These are phyloP conservation scores for Sipha flava DNA, from an alignment of 1,140 invertebrate genomes.

Conservation along the genomic window DNA sequence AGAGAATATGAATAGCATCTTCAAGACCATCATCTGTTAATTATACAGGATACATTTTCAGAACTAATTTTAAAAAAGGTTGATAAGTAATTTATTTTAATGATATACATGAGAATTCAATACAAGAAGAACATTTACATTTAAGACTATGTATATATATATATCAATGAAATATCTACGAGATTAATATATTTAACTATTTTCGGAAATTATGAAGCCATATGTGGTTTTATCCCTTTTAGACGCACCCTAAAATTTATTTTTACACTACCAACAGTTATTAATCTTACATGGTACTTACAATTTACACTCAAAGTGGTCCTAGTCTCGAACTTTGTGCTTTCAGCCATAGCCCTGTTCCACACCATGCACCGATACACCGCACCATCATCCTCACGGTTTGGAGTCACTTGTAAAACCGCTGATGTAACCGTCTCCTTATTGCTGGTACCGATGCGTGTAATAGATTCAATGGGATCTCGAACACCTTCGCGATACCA, in stretches of 20 bases:
- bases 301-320: constrained; percentile 79
- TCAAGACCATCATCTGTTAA: no score
- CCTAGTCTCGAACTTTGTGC: constrained; percentile 64
- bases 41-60: no score
- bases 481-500: constrained; percentile 54
- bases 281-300: constrained; percentile 52
- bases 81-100: no score
- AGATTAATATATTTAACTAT: neutral
- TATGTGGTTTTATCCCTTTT: neutral
- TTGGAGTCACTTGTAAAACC: constrained; percentile 63
- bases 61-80: no score
- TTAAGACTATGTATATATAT: no score
- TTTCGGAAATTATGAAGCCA: neutral
- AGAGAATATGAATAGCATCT: no score
- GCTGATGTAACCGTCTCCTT: constrained; percentile 62
- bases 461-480: constrained; percentile 56
- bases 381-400: constrained; percentile 72
- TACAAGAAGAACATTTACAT: no score
- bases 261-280: neutral
- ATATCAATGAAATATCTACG: no score
- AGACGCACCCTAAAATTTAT: neutral
- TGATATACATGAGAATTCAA: no score
- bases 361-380: constrained; percentile 74
- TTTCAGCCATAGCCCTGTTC: constrained; percentile 75
- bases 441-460: constrained; percentile 50